A percentile compares a stretch with the other conserved stretches of the same genome.
These are phyloP conservation scores for Octodon degus DNA, from an alignment of 2,113 vertebrate species.

Conservation along the genomic window DNA sequence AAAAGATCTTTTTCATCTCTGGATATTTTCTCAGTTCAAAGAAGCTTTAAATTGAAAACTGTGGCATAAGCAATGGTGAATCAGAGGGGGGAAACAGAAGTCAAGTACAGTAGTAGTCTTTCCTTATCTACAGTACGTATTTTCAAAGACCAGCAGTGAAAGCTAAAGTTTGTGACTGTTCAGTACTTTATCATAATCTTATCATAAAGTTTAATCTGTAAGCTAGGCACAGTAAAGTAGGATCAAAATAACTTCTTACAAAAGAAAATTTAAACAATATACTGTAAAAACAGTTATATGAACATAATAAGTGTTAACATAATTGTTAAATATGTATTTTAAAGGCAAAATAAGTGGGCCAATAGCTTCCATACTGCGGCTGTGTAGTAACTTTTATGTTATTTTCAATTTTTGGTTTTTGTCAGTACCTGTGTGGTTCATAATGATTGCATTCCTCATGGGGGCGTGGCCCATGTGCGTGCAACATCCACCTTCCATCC, in stretches of 20 bases:
- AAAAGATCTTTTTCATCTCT: neutral
- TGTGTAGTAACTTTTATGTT: neutral
- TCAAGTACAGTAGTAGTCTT: neutral
- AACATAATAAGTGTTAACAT: neutral
- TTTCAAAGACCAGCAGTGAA: neutral
- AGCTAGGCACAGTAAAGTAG: neutral
- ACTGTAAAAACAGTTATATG: neutral
- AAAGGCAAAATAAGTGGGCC: neutral
- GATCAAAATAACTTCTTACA: neutral
- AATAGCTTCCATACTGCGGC: neutral
- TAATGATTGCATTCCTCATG: no score
- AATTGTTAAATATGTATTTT: neutral
- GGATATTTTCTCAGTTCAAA: neutral
- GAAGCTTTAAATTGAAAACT: neutral
- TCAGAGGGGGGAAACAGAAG: neutral
- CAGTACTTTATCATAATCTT: neutral
- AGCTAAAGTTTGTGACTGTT: neutral
- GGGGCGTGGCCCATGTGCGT: neutral
- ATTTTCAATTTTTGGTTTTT: neutral
- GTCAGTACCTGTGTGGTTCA: no score
- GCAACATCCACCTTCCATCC: neutral
- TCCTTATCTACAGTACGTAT: neutral
- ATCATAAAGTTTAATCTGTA: neutral
- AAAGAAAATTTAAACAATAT: neutral
- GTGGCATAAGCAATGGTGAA: neutral